Conservation (phyloP, 2,797 vertebrate genomes). For the Siniperca scherzeri region DNA sequence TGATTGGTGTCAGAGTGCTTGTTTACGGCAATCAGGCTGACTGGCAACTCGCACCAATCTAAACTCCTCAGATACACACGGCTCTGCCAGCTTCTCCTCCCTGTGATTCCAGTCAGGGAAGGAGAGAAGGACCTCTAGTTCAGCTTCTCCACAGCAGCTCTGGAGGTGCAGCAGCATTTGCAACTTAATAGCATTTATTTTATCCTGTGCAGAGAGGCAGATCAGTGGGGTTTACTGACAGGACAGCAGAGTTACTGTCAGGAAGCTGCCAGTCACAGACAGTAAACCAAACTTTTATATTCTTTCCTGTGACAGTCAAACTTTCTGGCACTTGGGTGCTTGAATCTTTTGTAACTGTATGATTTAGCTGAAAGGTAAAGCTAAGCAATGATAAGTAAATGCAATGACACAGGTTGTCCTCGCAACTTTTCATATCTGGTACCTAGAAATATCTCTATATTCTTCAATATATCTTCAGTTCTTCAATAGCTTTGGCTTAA, state of each 20-base stretch:
- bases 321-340: neutral
- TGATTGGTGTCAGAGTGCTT: slow-evolving; percentile 42
- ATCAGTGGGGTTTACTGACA: slow-evolving; percentile 7
- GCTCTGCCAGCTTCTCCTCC: slow-evolving; percentile 18
- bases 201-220: slow-evolving; percentile 1
- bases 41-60: slow-evolving; percentile 19
- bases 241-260: slow-evolving; percentile 14
- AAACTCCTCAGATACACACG: slow-evolving; percentile 8
- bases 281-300: neutral
- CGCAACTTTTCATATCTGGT: neutral
- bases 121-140: neutral
- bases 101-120: neutral
- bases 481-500: neutral
- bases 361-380: neutral
- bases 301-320: slow-evolving; percentile 5
- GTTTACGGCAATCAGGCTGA: slow-evolving; percentile 51
- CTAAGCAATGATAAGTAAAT: neutral
- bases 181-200: slow-evolving; percentile 35
- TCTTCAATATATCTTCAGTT: too few species aligned
- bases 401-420: neutral
- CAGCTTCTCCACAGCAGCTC: neutral
- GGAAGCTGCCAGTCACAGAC: slow-evolving; percentile 7
- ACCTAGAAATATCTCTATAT: neutral
- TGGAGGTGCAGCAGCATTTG: neutral
- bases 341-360: neutral